phyloP scores from a whole-genome alignment of 1,140 invertebrate genomes.

The Aphelenchoides fujianensis region DNA sequence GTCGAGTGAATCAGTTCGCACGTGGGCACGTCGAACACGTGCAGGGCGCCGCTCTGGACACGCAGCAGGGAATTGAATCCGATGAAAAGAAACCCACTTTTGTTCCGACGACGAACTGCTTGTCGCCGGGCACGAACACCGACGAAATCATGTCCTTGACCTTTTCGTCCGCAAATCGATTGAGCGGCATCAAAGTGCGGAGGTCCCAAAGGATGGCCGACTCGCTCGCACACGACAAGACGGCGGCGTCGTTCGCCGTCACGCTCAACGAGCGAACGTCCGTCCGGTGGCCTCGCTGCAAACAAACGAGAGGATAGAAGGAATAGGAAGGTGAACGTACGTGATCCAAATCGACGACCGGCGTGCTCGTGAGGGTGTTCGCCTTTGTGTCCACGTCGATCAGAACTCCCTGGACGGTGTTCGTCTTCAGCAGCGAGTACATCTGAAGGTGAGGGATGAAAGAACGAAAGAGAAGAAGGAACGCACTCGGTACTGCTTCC shows the following conservation, averaged over 20 bases:
- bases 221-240: slow-evolving; percentile 59
- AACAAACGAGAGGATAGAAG: slow-evolving; percentile 24
- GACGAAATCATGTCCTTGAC: slow-evolving; percentile 66
- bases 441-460: too few relatives aligned
- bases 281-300: slow-evolving; percentile 78
- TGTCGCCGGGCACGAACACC: slow-evolving; percentile 85
- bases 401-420: slow-evolving; percentile 62
- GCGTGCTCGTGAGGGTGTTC: slow-evolving; percentile 30
- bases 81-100: too few relatives aligned
- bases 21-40: slow-evolving; percentile 81
- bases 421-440: slow-evolving; percentile 64
- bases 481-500: slow-evolving; percentile 38
- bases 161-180: slow-evolving; percentile 41
- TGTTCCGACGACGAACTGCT: slow-evolving; percentile 81
- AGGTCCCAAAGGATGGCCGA: slow-evolving; percentile 52
- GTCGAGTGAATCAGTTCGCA: slow-evolving; percentile 70
- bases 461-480: slow-evolving; percentile 50
- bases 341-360: slow-evolving; percentile 55
- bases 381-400: slow-evolving; percentile 42
- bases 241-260: slow-evolving; percentile 73
- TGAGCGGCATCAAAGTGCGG: slow-evolving; percentile 32
- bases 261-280: slow-evolving; percentile 82
- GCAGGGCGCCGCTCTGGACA: slow-evolving; percentile 73
- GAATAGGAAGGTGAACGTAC: slow-evolving; percentile 68
- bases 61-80: too few relatives aligned